Evolutionary conservation across 2,888 invertebrate genomes (phyloP), one percentile per base, ranked within the genome.

Genomic region (Choristoneura rosaceana): DNA sequence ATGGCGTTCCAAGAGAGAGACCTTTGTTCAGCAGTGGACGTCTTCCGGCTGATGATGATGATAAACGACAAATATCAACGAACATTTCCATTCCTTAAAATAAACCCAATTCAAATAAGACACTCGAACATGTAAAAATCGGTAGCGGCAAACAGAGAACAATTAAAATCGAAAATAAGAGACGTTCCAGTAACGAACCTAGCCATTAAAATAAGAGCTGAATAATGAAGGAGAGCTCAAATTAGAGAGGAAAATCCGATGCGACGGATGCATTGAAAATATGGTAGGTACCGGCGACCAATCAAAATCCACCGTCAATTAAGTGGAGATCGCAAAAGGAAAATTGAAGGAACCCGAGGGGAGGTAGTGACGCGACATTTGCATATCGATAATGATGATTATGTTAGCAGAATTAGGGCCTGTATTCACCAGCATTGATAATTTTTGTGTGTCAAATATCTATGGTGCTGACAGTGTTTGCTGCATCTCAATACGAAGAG

Each of bases 281-380:
- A 92, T 90, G 89, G 90, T 84, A 84, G 89, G 90, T 84, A 85
- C 86, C 85, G 81, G 82, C 83, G 89, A 91, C 93, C 93, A 94
- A 94, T 94, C 93, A 93, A 93, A 93, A 93, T 93, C 92, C 92
- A 88, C 90, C 92, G 92, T 91, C 93, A 94, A 94, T 94, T 94
- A 94, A 93, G 90, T 87, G 88, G 90, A 92, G 92, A 93, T 93
- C 90, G 92, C 84, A 91, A 92, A 93, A 91, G 92, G 92, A 93
- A 94, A 93, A 93, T 92, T 92, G 90, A 89, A 93, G 92, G 90
- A 90, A 90, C 88, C 91, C 89, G 89, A 90, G 93, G 91, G 92
- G 89, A 87, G 89, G 84, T 88, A 84, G 77, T 79, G 81, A 85
- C 75, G 76, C 64, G 66, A 47, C 68, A 66, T 66, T 62, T 34